Conservation (phyloP, 2,113 vertebrate species). For the Hyla sarda region DNA sequence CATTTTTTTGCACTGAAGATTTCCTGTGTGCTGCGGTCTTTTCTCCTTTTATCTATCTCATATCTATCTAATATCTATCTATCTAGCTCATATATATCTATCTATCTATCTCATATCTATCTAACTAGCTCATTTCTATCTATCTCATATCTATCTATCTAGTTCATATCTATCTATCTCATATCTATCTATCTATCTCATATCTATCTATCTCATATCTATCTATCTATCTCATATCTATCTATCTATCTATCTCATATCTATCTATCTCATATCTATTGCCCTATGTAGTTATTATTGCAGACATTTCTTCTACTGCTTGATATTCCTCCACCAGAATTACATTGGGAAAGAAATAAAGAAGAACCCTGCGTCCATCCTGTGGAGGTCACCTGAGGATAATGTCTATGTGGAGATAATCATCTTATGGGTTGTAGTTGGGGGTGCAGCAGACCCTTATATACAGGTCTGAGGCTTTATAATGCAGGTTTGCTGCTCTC, state of each 20-base stretch:
- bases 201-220: too few relatives aligned
- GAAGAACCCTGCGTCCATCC: not conserved
- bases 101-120: not conserved
- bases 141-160: not conserved
- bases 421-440: not conserved
- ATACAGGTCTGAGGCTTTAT: not conserved
- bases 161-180: too few relatives aligned
- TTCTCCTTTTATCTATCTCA: not conserved
- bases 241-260: too few relatives aligned
- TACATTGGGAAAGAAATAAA: not conserved
- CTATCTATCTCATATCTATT: too few relatives aligned
- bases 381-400: not conserved
- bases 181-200: too few relatives aligned
- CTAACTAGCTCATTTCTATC: not conserved
- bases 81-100: not conserved
- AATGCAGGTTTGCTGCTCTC: not conserved
- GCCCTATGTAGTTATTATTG: too few relatives aligned
- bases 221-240: too few relatives aligned
- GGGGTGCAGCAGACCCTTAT: not conserved
- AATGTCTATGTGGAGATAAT: not conserved
- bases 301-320: too few relatives aligned
- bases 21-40: too few relatives aligned
- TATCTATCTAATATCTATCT: not conserved
- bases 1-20: too few relatives aligned
- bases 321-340: not conserved